These are phyloP conservation scores for Gisinianus flammeolus DNA, from an alignment of 2,888 invertebrate genomes.

Conservation along the genomic window DNA sequence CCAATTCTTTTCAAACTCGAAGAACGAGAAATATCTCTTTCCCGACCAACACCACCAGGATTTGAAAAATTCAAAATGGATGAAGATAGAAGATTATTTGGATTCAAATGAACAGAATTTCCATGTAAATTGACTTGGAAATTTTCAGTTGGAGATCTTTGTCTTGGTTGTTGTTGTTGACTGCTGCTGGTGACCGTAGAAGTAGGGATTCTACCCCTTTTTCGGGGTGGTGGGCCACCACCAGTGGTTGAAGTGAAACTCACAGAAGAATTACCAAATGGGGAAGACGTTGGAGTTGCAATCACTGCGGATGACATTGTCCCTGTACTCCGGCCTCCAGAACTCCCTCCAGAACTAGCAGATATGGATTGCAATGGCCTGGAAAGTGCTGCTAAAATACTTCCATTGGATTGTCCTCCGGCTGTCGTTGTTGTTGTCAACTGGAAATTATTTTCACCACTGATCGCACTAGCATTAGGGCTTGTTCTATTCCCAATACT, in stretches of 20 bases:
- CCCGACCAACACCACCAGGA: background rate
- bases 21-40: background rate
- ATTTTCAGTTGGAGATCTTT: constrained; percentile 25
- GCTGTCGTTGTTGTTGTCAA: background rate
- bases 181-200: background rate
- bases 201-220: constrained; percentile 8
- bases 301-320: background rate
- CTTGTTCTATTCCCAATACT: background rate
- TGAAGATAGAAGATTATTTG: background rate
- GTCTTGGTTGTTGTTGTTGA: constrained; percentile 9
- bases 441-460: background rate
- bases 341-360: background rate
- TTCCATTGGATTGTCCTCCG: background rate
- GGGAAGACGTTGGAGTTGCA: constrained; percentile 10
- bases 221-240: constrained; percentile 20
- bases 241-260: background rate
- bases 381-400: constrained; percentile 9
- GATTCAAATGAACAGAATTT: background rate
- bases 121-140: background rate
- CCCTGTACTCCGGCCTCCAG: constrained; percentile 4
- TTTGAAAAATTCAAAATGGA: background rate
- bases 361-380: background rate
- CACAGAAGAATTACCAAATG: background rate
- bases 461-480: background rate
- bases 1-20: background rate